These are phyloP conservation scores for Blomia tropicalis DNA, from an alignment of 2,888 invertebrate genomes.

Conservation along the genomic window DNA sequence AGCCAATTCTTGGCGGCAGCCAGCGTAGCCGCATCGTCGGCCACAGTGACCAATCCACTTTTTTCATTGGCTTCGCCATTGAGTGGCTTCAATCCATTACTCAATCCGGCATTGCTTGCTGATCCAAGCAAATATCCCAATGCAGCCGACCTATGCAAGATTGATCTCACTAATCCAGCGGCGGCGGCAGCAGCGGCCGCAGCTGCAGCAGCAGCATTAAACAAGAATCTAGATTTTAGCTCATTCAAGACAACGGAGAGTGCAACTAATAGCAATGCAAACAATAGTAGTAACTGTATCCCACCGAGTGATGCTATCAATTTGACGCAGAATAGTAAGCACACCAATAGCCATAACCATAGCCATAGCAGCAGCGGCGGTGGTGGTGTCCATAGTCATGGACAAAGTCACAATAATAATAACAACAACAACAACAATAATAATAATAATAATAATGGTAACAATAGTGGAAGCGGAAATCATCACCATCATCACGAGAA, in stretches of 20 bases:
- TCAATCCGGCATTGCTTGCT: slow-evolving; percentile 3
- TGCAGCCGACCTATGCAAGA: background rate
- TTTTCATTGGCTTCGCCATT: background rate
- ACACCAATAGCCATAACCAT: background rate
- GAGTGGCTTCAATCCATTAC: background rate
- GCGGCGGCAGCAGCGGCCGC: slow-evolving; percentile 20
- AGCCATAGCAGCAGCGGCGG: background rate
- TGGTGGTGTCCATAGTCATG: background rate
- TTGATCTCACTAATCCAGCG: slow-evolving; percentile 12
- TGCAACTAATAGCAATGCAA: background rate
- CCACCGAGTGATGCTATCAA: slow-evolving; percentile 27
- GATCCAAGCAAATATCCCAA: slow-evolving; percentile 5
- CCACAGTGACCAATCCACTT: slow-evolving; percentile 35
- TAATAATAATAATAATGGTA: too few relatives aligned
- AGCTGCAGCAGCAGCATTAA: slow-evolving; percentile 22
- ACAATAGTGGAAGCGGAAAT: background rate
- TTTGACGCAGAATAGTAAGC: slow-evolving; percentile 27
- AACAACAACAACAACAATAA: background rate
- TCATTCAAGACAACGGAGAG: slow-evolving; percentile 26
- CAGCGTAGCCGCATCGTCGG: slow-evolving; percentile 42
- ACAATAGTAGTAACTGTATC: background rate
- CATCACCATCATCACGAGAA: background rate
- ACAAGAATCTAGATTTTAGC: slow-evolving; percentile 5
- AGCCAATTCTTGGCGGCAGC: slow-evolving; percentile 4
- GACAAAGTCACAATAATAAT: background rate